A percentile compares a stretch with the other conserved stretches of the same genome.
These are phyloP conservation scores for Desmodus rotundus DNA, from an alignment of 2,113 vertebrate species.

Conservation along the genomic window DNA sequence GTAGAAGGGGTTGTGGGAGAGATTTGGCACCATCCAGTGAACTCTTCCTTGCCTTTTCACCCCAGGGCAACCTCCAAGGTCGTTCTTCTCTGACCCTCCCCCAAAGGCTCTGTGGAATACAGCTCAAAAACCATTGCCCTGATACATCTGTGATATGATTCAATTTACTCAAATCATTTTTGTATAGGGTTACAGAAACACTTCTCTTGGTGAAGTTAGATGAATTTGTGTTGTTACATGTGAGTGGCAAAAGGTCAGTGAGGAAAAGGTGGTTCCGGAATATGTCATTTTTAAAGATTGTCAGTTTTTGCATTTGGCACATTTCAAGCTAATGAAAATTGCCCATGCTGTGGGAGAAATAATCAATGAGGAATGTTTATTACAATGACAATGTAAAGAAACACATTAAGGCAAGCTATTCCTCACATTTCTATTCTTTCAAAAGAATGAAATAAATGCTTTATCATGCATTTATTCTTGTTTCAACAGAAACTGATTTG, in stretches of 20 bases:
- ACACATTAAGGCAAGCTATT: conserved; percentile 49
- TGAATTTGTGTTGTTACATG: background rate
- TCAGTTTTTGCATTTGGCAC: conserved; percentile 38
- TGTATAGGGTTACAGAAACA: background rate
- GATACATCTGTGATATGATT: background rate
- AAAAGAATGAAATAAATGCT: conserved; percentile 25
- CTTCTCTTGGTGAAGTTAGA: background rate
- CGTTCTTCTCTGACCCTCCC: background rate
- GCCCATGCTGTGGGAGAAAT: conserved; percentile 43
- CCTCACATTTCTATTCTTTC: conserved; percentile 58
- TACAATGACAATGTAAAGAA: conserved; percentile 57
- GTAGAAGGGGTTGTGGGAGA: background rate
- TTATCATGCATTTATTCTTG: conserved; percentile 50
- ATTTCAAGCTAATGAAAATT: conserved; percentile 59
- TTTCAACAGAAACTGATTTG: conserved; percentile 69
- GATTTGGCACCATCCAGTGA: background rate
- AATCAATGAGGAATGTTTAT: conserved; percentile 68
- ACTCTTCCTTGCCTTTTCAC: background rate
- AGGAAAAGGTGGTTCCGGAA: conserved; percentile 32
- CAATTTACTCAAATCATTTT: background rate
- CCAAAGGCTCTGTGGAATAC: background rate
- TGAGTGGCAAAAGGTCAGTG: background rate
- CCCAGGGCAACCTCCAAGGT: background rate
- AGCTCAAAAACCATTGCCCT: background rate
- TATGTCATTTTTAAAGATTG: conserved; percentile 47